Base-by-base conservation (phyloP, 1,140 invertebrate genomes). In the Nylanderia fulva region DNA sequence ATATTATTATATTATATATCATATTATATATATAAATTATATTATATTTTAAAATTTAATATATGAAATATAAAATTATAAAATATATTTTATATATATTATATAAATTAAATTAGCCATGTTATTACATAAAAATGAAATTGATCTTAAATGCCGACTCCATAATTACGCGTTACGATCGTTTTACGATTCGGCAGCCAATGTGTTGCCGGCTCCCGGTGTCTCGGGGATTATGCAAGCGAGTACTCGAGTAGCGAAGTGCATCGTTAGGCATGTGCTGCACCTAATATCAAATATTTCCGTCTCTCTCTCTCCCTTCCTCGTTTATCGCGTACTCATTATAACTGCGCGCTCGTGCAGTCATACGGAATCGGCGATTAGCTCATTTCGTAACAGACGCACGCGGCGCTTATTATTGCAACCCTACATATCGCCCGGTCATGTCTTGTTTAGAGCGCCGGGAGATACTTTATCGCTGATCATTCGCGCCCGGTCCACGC, bases 381-480 rank as follows among this genome's bases (percentile, higher is more conserved):
- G 84, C 85, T 85, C 85, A 64, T 89, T 89, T 80, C 80, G 85
- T 60, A 71, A 86, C 79, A 84, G 86, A 90, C 77, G 74, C 84
- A 80, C 45, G 80, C 85, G 88, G 85, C 84, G 79, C 85, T 89
- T 72, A 82, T 82, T 89, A 82, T 82, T 89, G 80, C 79, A 3
- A 85, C 75, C 33, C 52, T 58, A 71, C 42, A 71, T 85, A 89
- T 85, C 72, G 79, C 75, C 36, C 63, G 88, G 56, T 79, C 87
- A 75, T 79, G 88, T 89, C 87, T 89, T 72, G 88, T 86, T 89
- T 80, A 89, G 79, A 68, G 29, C 29, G 29, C 29, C 29, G 66
- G 74, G 52, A 72, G 74, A 90, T 90, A 86, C 75, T 89, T 90
- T 89, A 90, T 86, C 86, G 87, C 75, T 90, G 79, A 89, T 89